Base-by-base conservation (phyloP, 2,113 vertebrate genomes). In the Dendrocopos noguchii region DNA sequence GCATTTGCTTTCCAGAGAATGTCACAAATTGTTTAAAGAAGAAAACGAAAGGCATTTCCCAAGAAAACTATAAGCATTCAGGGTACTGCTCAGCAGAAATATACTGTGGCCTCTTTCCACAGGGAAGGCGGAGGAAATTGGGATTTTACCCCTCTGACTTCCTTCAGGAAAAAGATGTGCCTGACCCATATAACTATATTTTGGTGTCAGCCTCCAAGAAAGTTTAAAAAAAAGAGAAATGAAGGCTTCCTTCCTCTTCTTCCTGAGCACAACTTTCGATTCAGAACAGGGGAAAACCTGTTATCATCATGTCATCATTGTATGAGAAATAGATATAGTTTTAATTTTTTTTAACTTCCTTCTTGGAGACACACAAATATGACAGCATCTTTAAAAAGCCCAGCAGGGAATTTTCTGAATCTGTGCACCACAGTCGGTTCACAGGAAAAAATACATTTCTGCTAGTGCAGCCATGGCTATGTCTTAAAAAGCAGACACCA, bases 81-180 rank as follows among this genome's bases (percentile, higher is more conserved):
- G 60, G 79, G 22, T 60, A 18, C 33, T 65, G 34, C 66, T 84
- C 56, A 89, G 57, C 57, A 91, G 67, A 96, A 97, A 90, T 83
- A 82, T 60, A 61, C 59, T 91, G 60, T 85, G 84, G 71, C 61
- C 29, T 94, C 31, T 87, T 95, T 92, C 77, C 61, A 75, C 15
- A 27, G 10, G 57, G 80, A 94, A 95, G 33, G 66, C 47, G 90
- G 61, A 88, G 80, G 88, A 95, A 91, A 80, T 36, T 66, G 27
- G 44, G 73, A 93, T 87, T 94, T 94, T 71, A 82, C 50, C 59
- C 27, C 55, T 91, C 59, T 90, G 91, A 96, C 92, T 82, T 84
- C 73, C 87, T 95, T 87, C 42, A 95, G 67, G 57, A 83, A 84
- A 91, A 93, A 93, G 88, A 92, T 85, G 25, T 89, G 47, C 67